A percentile compares a stretch with the other conserved stretches of the same genome.
Evolutionary conservation across 2,888 invertebrate species (phyloP).

Genomic region (Mycalesis mineus): DNA sequence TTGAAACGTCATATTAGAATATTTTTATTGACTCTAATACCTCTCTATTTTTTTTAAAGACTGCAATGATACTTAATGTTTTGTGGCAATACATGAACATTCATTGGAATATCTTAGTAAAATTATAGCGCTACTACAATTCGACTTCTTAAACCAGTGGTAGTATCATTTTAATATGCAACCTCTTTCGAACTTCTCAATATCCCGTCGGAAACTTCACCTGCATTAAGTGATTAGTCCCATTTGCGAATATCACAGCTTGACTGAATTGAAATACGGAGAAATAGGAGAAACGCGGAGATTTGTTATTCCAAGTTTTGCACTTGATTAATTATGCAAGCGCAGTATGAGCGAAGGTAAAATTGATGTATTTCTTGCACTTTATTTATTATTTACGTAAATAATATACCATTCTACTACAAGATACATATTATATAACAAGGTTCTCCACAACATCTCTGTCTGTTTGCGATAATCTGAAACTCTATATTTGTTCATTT

Average conservation of each 20-base stretch:
- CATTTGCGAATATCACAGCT: constrained; percentile 68
- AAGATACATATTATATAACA: no score
- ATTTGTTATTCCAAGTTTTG: constrained; percentile 23
- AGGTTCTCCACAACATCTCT: no score
- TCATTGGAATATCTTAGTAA: no score
- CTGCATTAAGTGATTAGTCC: constrained; percentile 73
- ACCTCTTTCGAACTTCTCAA: constrained; percentile 59
- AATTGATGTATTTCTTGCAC: background rate
- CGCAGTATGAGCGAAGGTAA: background rate
- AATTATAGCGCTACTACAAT: background rate
- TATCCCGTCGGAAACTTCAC: constrained; percentile 62
- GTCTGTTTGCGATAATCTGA: no score
- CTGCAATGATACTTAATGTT: no score
- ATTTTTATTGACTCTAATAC: no score
- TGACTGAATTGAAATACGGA: constrained; percentile 30
- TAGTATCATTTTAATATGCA: constrained; percentile 35
- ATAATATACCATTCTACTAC: no score
- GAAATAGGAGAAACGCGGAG: constrained; percentile 11
- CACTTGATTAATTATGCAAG: constrained; percentile 23
- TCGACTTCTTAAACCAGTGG: constrained; percentile 21
- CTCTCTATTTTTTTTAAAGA: no score
- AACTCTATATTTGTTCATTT: no score
- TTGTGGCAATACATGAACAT: no score
- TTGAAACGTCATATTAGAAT: no score
- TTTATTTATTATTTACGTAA: background rate